Conservation (phyloP, 2,888 invertebrate species). For the Atrina japonica region DNA sequence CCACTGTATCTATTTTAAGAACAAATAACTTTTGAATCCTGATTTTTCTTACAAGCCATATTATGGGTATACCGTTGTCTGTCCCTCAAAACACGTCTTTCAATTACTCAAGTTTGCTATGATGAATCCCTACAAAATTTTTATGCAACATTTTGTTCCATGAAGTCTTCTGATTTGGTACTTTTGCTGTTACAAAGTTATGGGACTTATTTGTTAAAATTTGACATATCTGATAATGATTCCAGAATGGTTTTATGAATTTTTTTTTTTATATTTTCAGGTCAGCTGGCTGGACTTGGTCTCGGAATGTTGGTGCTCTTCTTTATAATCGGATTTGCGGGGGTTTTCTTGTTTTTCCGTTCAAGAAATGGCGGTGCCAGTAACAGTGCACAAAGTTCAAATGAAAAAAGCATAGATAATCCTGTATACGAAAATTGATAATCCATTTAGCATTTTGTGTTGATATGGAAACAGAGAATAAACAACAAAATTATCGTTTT, state of each 20-base stretch:
- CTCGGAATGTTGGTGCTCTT: slow-evolving; percentile 37
- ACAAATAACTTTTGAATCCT: no score
- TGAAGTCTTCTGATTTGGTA: no score
- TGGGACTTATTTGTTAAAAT: no score
- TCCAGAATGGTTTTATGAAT: not conserved
- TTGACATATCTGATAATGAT: not conserved
- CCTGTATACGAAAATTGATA: slow-evolving; percentile 4
- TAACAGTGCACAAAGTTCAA: not conserved
- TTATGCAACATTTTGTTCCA: no score
- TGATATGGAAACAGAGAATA: not conserved
- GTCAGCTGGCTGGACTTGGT: slow-evolving; percentile 41
- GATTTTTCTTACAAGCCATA: no score
- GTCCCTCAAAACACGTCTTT: no score
- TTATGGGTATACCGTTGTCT: no score
- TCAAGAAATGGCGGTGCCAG: slow-evolving; percentile 4
- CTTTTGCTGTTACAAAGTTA: no score
- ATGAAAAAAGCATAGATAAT: not conserved
- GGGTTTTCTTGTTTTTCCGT: slow-evolving; percentile 24
- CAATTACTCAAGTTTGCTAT: no score
- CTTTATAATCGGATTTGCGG: slow-evolving; percentile 36
- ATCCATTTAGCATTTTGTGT: no score
- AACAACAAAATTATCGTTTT: not conserved
- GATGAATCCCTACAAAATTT: no score
- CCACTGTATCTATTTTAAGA: no score
- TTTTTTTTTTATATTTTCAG: slow-evolving; percentile 20